A percentile compares a stretch with the other conserved stretches of the same genome.
phyloP scores from a whole-genome alignment of 2,113 vertebrate genomes.

The Psittacula cyanocephala region DNA sequence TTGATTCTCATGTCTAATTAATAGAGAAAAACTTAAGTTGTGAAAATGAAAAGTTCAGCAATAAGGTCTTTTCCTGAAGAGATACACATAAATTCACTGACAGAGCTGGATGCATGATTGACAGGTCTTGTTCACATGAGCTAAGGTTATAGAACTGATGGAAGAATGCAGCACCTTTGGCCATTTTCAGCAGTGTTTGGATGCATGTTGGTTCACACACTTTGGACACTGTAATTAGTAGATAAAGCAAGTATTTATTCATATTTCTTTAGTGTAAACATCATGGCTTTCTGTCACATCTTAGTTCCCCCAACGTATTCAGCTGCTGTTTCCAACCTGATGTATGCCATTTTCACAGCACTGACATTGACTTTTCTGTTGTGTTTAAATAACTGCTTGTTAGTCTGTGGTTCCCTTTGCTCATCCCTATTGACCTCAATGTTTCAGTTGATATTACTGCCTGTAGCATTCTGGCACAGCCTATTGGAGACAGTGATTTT shows the following conservation, averaged over 20 bases:
- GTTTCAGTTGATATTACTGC: constrained; percentile 32
- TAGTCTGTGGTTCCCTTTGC: neutral
- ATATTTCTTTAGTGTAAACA: neutral
- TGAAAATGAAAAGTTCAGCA: neutral
- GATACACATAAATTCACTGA: too few species aligned
- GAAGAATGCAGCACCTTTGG: neutral
- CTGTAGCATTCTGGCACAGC: constrained; percentile 20
- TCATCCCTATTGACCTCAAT: constrained; percentile 21
- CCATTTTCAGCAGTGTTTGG: neutral
- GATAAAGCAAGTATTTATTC: neutral
- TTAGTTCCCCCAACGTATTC: neutral
- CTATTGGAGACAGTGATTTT: neutral
- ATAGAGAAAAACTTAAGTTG: neutral
- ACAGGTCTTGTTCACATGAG: neutral
- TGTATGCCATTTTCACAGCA: neutral
- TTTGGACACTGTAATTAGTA: neutral
- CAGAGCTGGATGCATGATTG: neutral
- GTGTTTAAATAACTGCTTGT: neutral
- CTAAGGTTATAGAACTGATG: neutral
- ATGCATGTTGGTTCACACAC: neutral
- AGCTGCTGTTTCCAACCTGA: neutral
- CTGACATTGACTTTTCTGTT: neutral
- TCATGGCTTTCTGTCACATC: neutral
- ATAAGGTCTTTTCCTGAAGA: neutral
- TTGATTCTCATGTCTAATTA: neutral